Evolutionary conservation across 2,113 vertebrate species (phyloP).

Genomic region (Jaculus jaculus): DNA sequence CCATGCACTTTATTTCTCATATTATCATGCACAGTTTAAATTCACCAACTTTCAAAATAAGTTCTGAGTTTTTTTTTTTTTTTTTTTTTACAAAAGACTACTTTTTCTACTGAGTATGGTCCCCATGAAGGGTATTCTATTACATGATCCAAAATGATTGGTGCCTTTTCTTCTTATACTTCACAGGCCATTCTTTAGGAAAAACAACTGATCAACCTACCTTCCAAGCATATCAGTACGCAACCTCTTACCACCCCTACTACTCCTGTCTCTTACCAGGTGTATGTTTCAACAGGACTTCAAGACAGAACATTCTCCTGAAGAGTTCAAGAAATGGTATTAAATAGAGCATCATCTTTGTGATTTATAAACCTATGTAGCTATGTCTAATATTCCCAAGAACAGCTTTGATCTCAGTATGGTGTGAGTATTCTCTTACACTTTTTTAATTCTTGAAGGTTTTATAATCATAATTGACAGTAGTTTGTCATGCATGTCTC

Average conservation of each 20-base stretch:
- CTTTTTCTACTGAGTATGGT: not conserved
- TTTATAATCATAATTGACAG: not conserved
- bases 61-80: not conserved
- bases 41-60: not conserved
- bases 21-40: not conserved
- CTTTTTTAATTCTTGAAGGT: not conserved
- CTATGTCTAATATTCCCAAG: constrained; percentile 8
- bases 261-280: not conserved
- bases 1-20: not conserved
- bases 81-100: not conserved
- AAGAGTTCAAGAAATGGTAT: not conserved
- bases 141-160: not conserved
- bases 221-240: not conserved
- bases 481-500: not conserved
- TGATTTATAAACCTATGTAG: not conserved
- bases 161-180: not conserved
- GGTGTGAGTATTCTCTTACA: not conserved
- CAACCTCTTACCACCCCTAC: not conserved
- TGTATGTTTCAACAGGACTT: not conserved
- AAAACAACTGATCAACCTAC: not conserved
- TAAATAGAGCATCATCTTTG: not conserved
- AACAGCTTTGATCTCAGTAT: not conserved
- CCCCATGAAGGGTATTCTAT: not conserved
- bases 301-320: not conserved
- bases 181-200: not conserved